A percentile compares a stretch with the other conserved stretches of the same genome.
Evolutionary conservation across 2,113 vertebrate species (phyloP).

Genomic region (Verasper variegatus): DNA sequence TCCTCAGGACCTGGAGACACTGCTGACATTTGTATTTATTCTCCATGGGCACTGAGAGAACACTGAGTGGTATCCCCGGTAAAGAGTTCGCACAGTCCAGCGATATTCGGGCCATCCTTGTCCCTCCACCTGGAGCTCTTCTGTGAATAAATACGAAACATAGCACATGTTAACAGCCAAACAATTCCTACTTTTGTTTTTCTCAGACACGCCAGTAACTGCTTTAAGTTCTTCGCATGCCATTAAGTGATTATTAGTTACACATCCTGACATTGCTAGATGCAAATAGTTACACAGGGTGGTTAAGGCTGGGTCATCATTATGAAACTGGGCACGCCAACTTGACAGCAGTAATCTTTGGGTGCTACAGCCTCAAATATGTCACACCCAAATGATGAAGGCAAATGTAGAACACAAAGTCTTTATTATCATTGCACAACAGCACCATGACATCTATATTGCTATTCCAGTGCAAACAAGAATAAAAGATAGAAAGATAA

Average conservation of each 20-base stretch:
- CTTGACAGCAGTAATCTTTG: too few species aligned
- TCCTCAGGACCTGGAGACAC: conserved; percentile 89
- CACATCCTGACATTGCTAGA: not conserved
- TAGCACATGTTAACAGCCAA: not conserved
- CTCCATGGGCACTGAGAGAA: conserved; percentile 89
- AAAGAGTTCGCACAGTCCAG: conserved; percentile 83
- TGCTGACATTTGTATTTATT: conserved; percentile 93
- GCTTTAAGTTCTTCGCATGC: not conserved
- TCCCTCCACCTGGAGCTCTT: conserved; percentile 67
- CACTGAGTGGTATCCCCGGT: conserved; percentile 88
- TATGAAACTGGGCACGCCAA: too few species aligned
- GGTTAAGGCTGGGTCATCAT: too few species aligned
- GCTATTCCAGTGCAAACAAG: too few species aligned
- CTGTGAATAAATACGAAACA: conserved; percentile 44
- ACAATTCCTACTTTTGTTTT: not conserved
- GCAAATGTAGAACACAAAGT: too few species aligned
- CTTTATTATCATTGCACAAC: too few species aligned
- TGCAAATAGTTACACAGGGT: too few species aligned
- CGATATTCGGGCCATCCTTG: conserved; percentile 78
- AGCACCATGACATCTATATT: too few species aligned
- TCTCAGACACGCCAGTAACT: not conserved
- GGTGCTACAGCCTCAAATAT: too few species aligned
- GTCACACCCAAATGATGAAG: too few species aligned
- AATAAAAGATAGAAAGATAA: too few species aligned
- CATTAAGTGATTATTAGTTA: not conserved